These are phyloP conservation scores for Patella caerulea DNA, from an alignment of 2,888 invertebrate genomes.

Conservation along the genomic window DNA sequence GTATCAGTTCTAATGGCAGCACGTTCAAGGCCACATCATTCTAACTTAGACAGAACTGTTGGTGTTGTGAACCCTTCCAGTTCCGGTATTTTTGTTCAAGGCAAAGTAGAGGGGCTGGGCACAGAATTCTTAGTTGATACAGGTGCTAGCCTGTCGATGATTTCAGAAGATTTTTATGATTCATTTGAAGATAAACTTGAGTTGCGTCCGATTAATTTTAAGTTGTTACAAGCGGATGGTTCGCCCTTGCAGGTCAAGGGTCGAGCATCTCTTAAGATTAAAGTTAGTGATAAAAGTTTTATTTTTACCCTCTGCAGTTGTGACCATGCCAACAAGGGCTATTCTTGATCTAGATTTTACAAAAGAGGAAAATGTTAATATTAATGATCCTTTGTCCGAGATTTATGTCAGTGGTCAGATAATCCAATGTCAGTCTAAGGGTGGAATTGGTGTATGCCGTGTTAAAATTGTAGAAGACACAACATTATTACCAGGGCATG, in stretches of 20 bases:
- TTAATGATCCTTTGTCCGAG: background rate
- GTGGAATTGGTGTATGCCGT: conserved; percentile 7
- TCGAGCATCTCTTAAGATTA: background rate
- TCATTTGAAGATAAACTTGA: background rate
- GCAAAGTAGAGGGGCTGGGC: background rate
- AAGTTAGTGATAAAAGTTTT: background rate
- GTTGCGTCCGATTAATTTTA: background rate
- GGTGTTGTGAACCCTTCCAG: background rate
- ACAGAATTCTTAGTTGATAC: background rate
- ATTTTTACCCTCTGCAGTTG: background rate
- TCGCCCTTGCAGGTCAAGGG: background rate
- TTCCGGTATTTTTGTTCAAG: background rate
- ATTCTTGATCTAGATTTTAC: background rate
- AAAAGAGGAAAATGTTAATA: background rate
- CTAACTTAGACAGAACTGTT: background rate
- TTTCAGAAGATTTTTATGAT: background rate
- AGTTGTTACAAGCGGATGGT: background rate
- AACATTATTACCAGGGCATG: background rate
- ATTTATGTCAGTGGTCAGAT: background rate
- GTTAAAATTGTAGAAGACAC: background rate
- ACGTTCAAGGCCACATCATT: too few species aligned
- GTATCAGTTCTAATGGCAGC: too few species aligned
- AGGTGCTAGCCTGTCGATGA: background rate
- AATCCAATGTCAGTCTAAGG: background rate
- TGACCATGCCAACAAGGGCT: background rate